Base-by-base conservation (phyloP, 2,113 vertebrate genomes). In the Pica pica region DNA sequence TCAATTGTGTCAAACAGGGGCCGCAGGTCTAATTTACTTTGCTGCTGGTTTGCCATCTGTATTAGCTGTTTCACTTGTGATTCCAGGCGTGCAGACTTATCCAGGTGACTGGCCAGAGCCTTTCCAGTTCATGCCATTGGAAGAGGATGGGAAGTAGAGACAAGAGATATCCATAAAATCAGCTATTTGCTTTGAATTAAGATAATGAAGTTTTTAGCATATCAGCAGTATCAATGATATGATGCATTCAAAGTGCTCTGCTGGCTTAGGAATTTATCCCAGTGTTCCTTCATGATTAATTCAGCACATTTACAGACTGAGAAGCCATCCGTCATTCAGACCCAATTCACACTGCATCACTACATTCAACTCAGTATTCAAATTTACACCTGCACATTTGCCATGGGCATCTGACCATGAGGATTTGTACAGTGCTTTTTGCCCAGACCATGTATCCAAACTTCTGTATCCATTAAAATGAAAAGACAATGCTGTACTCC, bases 81-180 rank as follows among this genome's bases (percentile, higher is more conserved):
- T 95, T 98, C 98, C 85, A 98, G 93, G 93, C 96, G 98, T 2
- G 97, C 95, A 5, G 97, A 98, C 93, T 98, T 98, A 95, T 98
- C 98, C 68, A 98, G 84, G 86, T 98, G 97, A 95, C 81, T 97
- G 83, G 97, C 94, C 73, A 98, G 95, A 91, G 96, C 95, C 98
- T 98, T 97, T 80, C 23, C 67, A 91, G 70, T 93, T 70, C 78
- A 70, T 70, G 76, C 33, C 85, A 69, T 93, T 85, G 82, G 50
- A 59, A 77, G 42, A 49, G 19, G 21, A 30, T 67, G 14, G 26
- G 44, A 95, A 88, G 31, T 7, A 7, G 49, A 89, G 59, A 85
- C 37, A 94, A 63, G 71, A 83, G 16, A 61, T 11, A 30, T 11
- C 47, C 37, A 65, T 74, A 87, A 84, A 87, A 63, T 20, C 35